Conservation (phyloP, 2,888 invertebrate genomes). For the Onthophagus sagittarius region DNA sequence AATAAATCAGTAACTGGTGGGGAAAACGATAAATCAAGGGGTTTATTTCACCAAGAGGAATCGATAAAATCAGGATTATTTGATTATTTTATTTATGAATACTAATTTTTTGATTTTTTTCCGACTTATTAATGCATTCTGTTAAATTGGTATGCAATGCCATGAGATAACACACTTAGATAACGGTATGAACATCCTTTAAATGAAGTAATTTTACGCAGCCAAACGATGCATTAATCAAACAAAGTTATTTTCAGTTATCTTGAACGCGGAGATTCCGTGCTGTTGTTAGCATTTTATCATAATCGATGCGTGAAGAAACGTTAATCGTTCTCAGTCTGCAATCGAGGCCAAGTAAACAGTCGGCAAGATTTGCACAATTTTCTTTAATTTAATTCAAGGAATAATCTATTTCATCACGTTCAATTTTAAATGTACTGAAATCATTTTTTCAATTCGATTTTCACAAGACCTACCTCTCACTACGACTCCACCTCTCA, state of each 20-base stretch:
- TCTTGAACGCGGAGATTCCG: slow-evolving; percentile 1
- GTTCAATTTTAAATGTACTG: too few species aligned
- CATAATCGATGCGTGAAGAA: slow-evolving; percentile 3
- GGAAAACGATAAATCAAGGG: background rate
- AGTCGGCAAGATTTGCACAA: background rate
- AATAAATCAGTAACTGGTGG: background rate
- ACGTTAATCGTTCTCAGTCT: slow-evolving; percentile 9
- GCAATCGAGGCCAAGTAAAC: slow-evolving; percentile 9
- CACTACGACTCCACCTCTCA: too few species aligned
- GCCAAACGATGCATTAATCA: background rate
- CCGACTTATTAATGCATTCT: background rate
- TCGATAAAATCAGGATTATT: background rate
- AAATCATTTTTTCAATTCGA: too few species aligned
- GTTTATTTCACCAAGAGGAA: background rate
- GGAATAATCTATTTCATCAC: background rate
- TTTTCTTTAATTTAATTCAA: background rate
- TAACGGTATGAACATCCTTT: background rate
- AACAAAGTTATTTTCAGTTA: background rate
- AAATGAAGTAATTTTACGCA: background rate
- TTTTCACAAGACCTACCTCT: too few species aligned
- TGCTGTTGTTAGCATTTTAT: slow-evolving; percentile 5
- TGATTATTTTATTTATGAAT: background rate
- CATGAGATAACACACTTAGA: background rate
- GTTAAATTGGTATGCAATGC: background rate
- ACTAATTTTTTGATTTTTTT: too few species aligned